These are phyloP conservation scores for Sphaeridia pumilis DNA, from an alignment of 2,888 invertebrate genomes.

Conservation along the genomic window DNA sequence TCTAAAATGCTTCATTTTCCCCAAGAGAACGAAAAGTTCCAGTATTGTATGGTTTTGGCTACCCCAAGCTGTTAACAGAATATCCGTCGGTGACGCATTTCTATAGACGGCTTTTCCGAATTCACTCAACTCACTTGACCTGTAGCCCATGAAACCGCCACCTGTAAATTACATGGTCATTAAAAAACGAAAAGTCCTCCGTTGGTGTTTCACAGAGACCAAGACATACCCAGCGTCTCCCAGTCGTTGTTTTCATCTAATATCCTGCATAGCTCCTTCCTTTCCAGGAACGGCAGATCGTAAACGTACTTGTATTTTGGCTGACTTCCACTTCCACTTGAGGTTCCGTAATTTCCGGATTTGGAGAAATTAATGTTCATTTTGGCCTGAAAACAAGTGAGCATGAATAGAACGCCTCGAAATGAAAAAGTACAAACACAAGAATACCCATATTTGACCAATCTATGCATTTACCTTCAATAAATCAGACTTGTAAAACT, in stretches of 20 bases:
- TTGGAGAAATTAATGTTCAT: no score
- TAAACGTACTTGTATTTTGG: constrained; percentile 46
- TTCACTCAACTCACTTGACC: constrained; percentile 29
- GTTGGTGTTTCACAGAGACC: no score
- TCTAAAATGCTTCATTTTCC: constrained; percentile 60
- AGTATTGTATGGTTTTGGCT: constrained; percentile 67
- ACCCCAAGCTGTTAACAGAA: constrained; percentile 66
- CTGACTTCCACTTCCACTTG: no score
- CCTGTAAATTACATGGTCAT: no score
- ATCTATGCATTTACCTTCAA: no score
- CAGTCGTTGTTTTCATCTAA: constrained; percentile 68
- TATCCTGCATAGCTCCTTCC: constrained; percentile 59
- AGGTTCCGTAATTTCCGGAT: no score
- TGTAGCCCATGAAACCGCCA: constrained; percentile 34
- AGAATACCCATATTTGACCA: no score
- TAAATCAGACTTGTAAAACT: no score
- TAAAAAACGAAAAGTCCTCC: no score
- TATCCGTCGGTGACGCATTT: constrained; percentile 57
- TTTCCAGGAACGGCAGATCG: constrained; percentile 57
- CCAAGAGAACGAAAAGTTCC: constrained; percentile 63
- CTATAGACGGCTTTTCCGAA: constrained; percentile 47
- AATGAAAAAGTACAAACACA: no score
- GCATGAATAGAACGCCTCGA: no score
- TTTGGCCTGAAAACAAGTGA: no score
- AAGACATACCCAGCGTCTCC: constrained; percentile 57